A percentile compares a stretch with the other conserved stretches of the same genome.
phyloP scores from a whole-genome alignment of 2,797 vertebrate species.

The Alosa sapidissima region DNA sequence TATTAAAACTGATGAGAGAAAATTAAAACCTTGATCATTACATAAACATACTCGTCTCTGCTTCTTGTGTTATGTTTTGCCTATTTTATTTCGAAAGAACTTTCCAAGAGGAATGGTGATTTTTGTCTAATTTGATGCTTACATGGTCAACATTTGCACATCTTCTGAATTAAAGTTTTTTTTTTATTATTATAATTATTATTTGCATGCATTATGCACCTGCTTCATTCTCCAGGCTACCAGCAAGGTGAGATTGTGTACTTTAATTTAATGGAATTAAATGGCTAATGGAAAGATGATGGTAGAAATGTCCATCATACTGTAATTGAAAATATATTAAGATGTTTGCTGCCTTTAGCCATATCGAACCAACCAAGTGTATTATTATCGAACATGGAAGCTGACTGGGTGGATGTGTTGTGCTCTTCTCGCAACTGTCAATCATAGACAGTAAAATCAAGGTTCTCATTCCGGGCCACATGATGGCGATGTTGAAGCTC shows the following conservation, averaged over 20 bases:
- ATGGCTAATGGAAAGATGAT: no score
- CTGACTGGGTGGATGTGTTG: background rate
- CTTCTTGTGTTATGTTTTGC: conserved; percentile 44
- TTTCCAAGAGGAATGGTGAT: background rate
- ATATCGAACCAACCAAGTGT: no score
- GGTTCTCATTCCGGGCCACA: background rate
- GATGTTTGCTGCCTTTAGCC: background rate
- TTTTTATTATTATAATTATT: no score
- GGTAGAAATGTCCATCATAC: background rate
- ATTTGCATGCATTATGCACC: background rate
- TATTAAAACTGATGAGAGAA: conserved; percentile 96
- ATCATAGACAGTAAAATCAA: no score
- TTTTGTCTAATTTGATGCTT: background rate
- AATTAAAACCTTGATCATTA: conserved; percentile 97
- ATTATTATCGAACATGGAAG: no score
- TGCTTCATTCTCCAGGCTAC: background rate
- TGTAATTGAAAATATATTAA: background rate
- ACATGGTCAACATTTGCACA: background rate
- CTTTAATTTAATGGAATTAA: no score
- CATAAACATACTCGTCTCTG: conserved; percentile 77
- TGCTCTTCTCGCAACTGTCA: background rate
- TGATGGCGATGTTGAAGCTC: background rate
- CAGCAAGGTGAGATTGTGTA: background rate
- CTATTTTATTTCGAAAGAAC: background rate
- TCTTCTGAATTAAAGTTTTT: background rate